phyloP scores from a whole-genome alignment of 2,113 vertebrate genomes.

The Catharus minimus region DNA sequence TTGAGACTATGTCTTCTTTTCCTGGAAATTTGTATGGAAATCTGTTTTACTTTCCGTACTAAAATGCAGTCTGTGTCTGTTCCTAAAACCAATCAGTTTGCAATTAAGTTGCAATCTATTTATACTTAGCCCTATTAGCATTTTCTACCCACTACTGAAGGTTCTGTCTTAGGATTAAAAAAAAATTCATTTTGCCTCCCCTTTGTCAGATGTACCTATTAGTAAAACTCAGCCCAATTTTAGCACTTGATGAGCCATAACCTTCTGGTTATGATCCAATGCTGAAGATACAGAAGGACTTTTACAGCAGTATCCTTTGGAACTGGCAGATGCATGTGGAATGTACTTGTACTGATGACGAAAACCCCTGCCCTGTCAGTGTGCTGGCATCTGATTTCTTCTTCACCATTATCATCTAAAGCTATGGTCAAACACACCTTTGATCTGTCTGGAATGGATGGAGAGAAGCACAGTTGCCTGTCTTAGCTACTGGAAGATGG shows the following conservation, averaged over 20 bases:
- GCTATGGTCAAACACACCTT: background rate
- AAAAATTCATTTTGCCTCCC: fast-evolving
- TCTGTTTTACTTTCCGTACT: background rate
- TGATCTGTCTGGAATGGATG: background rate
- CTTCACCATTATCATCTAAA: background rate
- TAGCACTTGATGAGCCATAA: background rate
- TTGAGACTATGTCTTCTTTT: background rate
- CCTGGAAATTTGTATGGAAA: background rate
- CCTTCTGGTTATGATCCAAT: background rate
- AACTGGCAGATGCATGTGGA: background rate
- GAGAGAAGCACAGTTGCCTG: background rate
- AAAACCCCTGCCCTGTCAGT: background rate
- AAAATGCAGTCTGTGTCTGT: background rate
- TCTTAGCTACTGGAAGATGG: background rate
- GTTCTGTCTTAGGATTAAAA: background rate
- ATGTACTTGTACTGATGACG: background rate
- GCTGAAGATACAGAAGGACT: background rate
- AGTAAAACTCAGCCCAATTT: background rate
- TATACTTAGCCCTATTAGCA: background rate
- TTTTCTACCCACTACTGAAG: background rate
- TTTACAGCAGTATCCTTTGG: background rate
- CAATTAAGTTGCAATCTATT: background rate
- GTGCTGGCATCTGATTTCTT: background rate
- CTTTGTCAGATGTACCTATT: background rate
- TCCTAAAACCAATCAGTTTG: background rate